These are phyloP conservation scores for Poecilus cupreus DNA, from an alignment of 2,888 invertebrate species.

Conservation along the genomic window DNA sequence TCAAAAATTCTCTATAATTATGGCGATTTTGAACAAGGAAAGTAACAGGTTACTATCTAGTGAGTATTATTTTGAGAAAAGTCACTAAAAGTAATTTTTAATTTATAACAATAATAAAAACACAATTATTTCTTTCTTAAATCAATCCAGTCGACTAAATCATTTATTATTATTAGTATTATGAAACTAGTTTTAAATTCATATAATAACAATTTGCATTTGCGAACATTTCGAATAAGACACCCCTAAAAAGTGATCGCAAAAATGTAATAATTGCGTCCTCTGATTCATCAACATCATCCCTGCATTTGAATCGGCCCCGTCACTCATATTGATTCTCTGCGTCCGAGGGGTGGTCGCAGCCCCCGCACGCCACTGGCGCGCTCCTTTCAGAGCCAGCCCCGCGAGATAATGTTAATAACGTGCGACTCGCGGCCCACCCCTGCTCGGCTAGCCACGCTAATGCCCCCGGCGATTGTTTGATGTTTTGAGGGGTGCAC, in stretches of 20 bases:
- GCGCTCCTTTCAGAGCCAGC: conserved; percentile 14
- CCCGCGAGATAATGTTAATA: conserved; percentile 49
- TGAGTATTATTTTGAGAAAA: too few species aligned
- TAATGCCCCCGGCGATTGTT: conserved; percentile 39
- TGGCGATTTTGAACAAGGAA: too few species aligned
- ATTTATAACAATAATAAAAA: too few species aligned
- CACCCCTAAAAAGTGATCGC: background rate
- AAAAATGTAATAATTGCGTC: conserved; percentile 19
- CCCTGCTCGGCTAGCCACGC: background rate
- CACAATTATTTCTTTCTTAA: too few species aligned
- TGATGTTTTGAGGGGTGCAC: conserved; percentile 22
- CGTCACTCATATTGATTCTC: conserved; percentile 15
- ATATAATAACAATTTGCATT: too few species aligned
- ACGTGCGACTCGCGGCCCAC: background rate
- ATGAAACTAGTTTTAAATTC: too few species aligned
- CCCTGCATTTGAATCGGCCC: background rate
- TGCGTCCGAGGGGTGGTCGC: background rate
- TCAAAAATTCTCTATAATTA: too few species aligned
- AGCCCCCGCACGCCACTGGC: conserved; percentile 20
- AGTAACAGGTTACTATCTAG: too few species aligned
- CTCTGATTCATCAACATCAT: background rate
- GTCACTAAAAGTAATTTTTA: too few species aligned
- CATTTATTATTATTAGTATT: too few species aligned
- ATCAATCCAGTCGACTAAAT: too few species aligned
- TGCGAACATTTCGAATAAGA: too few species aligned